A percentile compares a stretch with the other conserved stretches of the same genome.
phyloP scores from a whole-genome alignment of 2,888 invertebrate genomes.

The Agrochola lychnidis region DNA sequence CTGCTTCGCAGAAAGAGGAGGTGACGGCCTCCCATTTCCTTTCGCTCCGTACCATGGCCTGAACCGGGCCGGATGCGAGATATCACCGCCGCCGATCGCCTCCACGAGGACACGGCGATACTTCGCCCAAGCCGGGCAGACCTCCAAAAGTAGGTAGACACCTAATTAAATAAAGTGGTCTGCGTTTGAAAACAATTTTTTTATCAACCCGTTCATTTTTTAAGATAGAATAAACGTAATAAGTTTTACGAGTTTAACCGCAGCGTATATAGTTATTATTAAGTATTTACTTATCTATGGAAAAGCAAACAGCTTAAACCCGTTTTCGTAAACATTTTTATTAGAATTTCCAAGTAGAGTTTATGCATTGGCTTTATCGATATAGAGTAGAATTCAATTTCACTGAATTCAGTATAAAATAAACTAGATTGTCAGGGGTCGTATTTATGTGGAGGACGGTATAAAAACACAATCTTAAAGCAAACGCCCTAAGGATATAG shows the following conservation, averaged over 20 bases:
- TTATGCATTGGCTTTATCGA: slow-evolving; percentile 74
- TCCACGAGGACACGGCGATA: no score
- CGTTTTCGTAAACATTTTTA: slow-evolving; percentile 76
- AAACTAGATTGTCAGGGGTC: slow-evolving; percentile 78
- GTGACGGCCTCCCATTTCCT: no score
- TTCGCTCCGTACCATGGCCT: no score
- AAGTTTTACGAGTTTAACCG: neutral
- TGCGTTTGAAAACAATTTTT: neutral
- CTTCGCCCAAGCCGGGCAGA: no score
- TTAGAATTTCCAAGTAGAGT: slow-evolving; percentile 70
- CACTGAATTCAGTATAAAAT: slow-evolving; percentile 77
- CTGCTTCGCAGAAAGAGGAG: no score
- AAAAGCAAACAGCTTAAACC: slow-evolving; percentile 47
- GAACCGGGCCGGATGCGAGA: no score
- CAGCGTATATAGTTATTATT: slow-evolving; percentile 1
- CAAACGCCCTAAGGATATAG: slow-evolving; percentile 74
- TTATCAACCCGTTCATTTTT: neutral
- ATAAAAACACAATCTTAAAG: slow-evolving; percentile 77
- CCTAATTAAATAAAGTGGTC: no score
- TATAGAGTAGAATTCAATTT: slow-evolving; percentile 76
- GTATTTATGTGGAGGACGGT: slow-evolving; percentile 76
- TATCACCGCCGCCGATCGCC: no score
- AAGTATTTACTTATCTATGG: slow-evolving; percentile 29
- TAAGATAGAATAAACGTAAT: neutral
- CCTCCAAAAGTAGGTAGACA: no score